These are phyloP conservation scores for Minunthozetes semirufus DNA, from an alignment of 2,888 invertebrate genomes.

Conservation along the genomic window DNA sequence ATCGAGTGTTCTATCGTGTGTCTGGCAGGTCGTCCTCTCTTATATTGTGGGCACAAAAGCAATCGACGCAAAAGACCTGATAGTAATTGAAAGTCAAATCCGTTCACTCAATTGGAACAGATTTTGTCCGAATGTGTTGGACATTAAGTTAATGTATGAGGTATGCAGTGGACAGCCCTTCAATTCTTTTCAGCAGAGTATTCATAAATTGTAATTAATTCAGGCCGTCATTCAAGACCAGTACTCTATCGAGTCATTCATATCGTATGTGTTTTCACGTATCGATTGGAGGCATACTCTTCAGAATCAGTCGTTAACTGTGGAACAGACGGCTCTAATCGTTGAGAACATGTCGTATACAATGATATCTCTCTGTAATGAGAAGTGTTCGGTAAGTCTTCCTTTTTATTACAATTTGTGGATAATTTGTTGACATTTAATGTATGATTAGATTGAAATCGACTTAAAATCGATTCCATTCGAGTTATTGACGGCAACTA, in stretches of 20 bases:
- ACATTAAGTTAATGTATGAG: conserved; percentile 37
- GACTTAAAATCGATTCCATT: conserved; percentile 30
- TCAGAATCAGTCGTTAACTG: conserved; percentile 30
- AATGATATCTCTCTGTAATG: conserved; percentile 24
- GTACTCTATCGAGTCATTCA: conserved; percentile 29
- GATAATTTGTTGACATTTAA: not conserved
- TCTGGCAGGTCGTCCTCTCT: conserved; percentile 33
- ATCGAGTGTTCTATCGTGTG: conserved; percentile 23
- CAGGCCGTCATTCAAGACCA: conserved; percentile 33
- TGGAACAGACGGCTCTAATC: conserved; percentile 20
- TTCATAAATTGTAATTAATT: not conserved
- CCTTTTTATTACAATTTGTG: not conserved
- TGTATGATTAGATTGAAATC: not conserved
- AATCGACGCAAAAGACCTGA: conserved; percentile 13
- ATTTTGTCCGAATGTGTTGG: conserved; percentile 31
- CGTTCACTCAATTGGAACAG: conserved; percentile 26
- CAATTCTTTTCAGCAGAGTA: not conserved
- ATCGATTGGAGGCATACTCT: conserved; percentile 35
- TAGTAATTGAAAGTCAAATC: conserved; percentile 29
- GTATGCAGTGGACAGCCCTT: not conserved
- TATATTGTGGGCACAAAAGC: conserved; percentile 27
- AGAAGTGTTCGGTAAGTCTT: conserved; percentile 25
- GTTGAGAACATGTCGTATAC: conserved; percentile 34
- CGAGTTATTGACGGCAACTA: conserved; percentile 13
- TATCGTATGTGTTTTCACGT: conserved; percentile 12